These are phyloP conservation scores for Heteronetta atricapilla DNA, from an alignment of 2,113 vertebrate genomes.

Conservation along the genomic window DNA sequence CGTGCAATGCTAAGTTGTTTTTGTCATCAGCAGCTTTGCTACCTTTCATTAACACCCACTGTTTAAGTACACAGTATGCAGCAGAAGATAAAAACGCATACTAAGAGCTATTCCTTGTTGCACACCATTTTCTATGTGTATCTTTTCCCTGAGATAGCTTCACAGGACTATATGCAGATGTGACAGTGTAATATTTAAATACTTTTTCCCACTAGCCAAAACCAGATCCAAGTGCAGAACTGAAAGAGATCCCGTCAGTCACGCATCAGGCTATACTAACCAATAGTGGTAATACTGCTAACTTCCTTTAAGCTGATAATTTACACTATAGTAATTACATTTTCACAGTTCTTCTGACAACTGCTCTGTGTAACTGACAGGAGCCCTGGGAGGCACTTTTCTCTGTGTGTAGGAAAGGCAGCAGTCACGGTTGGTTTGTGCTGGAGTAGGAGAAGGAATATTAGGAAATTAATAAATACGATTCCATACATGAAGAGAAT, in stretches of 20 bases:
- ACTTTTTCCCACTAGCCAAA: not conserved
- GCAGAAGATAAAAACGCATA: not conserved
- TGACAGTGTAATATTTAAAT: not conserved
- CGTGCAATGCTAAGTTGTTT: not conserved
- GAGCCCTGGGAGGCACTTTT: fast-evolving
- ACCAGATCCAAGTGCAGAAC: not conserved
- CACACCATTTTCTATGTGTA: not conserved
- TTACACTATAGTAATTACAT: conserved; percentile 49
- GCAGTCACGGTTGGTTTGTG: conserved; percentile 50
- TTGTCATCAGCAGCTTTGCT: not conserved
- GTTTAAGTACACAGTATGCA: not conserved
- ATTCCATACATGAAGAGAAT: not conserved
- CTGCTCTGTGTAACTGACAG: conserved; percentile 5
- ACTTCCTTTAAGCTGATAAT: not conserved
- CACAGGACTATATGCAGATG: not conserved
- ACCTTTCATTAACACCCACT: not conserved
- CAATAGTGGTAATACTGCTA: not conserved
- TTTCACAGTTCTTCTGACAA: conserved; percentile 48
- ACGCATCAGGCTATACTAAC: not conserved
- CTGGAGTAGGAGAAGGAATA: not conserved
- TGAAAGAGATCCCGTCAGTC: not conserved
- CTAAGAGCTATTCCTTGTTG: not conserved
- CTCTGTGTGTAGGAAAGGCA: conserved; percentile 13
- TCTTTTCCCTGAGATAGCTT: not conserved
- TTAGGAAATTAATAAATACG: not conserved